Evolutionary conservation across 2,113 vertebrate species (phyloP).

Genomic region (Oryzias melastigma): DNA sequence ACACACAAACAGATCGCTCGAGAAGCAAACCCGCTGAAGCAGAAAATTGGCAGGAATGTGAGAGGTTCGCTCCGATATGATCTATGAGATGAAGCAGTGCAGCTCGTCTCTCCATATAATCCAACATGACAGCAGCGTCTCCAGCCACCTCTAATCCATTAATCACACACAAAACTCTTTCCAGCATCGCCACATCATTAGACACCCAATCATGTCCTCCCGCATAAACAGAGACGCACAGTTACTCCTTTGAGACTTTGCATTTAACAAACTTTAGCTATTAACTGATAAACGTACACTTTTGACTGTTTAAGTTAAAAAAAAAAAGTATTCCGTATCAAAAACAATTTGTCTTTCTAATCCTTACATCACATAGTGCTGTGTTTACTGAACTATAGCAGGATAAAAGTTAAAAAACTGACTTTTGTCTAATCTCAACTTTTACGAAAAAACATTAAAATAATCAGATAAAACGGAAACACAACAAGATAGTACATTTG

Average conservation of each 20-base stretch:
- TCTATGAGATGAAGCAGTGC: conserved; percentile 57
- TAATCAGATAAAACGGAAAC: conserved; percentile 6
- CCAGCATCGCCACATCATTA: conserved; percentile 13
- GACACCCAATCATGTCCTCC: conserved; percentile 6
- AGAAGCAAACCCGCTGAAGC: conserved; percentile 39
- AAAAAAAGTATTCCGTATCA: background rate
- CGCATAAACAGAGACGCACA: conserved; percentile 17
- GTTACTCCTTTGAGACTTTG: conserved; percentile 7
- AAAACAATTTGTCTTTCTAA: background rate
- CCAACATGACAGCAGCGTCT: conserved; percentile 53
- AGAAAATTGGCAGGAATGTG: conserved; percentile 60
- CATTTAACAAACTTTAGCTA: conserved; percentile 11
- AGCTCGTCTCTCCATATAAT: conserved; percentile 55
- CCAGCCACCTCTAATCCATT: conserved; percentile 51
- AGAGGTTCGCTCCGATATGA: conserved; percentile 52
- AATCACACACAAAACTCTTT: conserved; percentile 47
- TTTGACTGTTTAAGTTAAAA: background rate
- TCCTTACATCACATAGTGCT: conserved; percentile 2
- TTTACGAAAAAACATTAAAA: background rate
- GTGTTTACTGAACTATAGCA: background rate
- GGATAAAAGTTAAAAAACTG: background rate
- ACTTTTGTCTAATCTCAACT: background rate
- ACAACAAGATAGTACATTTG: background rate
- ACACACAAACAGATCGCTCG: conserved; percentile 2
- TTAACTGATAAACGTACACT: conserved; percentile 10